Base-by-base conservation (phyloP, 2,797 vertebrate genomes). In the Gambelia wislizenii region DNA sequence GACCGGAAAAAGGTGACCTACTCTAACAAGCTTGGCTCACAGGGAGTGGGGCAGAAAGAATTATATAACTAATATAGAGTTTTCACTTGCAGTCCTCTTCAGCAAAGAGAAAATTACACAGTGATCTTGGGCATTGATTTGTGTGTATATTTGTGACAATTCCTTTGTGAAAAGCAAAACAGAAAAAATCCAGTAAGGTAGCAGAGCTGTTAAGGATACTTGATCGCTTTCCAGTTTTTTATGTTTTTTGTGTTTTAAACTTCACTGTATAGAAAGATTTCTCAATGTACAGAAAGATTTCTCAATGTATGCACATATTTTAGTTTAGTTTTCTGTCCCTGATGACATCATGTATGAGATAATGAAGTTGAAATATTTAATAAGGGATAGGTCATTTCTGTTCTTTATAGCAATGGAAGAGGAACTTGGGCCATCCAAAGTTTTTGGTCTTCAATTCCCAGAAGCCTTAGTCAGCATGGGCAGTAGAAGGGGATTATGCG, bases 1-100 rank as follows among this genome's bases (percentile, higher is more conserved):
- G 87, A 91, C 83, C 0, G 0, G 89, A 87, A 89, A n/a, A 94
- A 91, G 56, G n/a, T 95, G 84, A 87, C 87, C 87, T 92, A 69
- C 64, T 91, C 33, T 89, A 83, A 81, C 67, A 89, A 80, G 5
- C 85, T 74, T 89, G 1, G 1, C 0, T 1, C 87, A 49, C 85
- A 86, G 2, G 89, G 67, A 94, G 18, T 61, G 59, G 90, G 5
- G 1, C 83, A 82, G 89, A 89, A 92, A 91, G 70, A 89, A 85
- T 87, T 94, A 74, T 27, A 42, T 12, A 76, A 85, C 47, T 67
- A 64, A 83, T 86, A 76, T 0, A 20, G 90, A 88, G n/a, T 86
- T 75, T 93, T 2, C 88, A 20, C 83, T 95, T 67, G 69, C 54
- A 84, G 78, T 18, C 25, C 30, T 84, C 69, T 89, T 90, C 87